Evolutionary conservation across 1,140 invertebrate genomes (phyloP), one percentile per base, ranked within the genome.

Genomic region (Trypoxylus dichotomus): DNA sequence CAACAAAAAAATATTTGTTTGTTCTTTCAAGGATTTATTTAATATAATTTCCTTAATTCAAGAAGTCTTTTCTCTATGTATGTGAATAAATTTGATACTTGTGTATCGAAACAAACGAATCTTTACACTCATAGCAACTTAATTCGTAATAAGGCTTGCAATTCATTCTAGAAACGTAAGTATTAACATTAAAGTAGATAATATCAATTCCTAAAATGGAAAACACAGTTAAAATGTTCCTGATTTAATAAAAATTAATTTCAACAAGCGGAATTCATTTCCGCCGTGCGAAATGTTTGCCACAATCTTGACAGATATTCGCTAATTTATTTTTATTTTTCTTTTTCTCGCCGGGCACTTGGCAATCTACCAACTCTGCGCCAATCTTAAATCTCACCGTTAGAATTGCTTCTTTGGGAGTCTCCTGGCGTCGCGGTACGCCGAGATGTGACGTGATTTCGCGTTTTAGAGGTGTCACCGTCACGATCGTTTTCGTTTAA

Each of bases 261-360:
- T 21, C 11, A 2, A 54, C 3, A 54, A 21, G 47, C 11, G 11
- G n/a, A n/a, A n/a, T n/a, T 21, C 2, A 11, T 3, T 15, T 5
- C 47, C 19, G 2, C 11, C 2, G 13, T n/a, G 47, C 13, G 47
- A 29, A 27, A 24, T 68, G 27, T 24, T 68, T 8, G 60, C 25
- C 60, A 68, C 8, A 68, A 2, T 21, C n/a, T 25, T 68, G 60
- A 68, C 60, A 68, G 60, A 68, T 15, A 68, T 68, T 68, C 60
- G 60, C 24, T 68, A 68, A 68, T 68, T 68, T 68, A 29, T 29
- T 68, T 63, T 21, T 63, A 27, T 63, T 63, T 63, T 63, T 27
- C 25, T 68, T 29, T 68, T 29, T 25, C 60, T 5, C 15, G 27
- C 25, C 60, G 8, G 6, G n/a, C 6, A 3, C 3, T 24, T 68